Evolutionary conservation across 1,140 invertebrate species (phyloP).

Genomic region (Sesamia nonagrioides): DNA sequence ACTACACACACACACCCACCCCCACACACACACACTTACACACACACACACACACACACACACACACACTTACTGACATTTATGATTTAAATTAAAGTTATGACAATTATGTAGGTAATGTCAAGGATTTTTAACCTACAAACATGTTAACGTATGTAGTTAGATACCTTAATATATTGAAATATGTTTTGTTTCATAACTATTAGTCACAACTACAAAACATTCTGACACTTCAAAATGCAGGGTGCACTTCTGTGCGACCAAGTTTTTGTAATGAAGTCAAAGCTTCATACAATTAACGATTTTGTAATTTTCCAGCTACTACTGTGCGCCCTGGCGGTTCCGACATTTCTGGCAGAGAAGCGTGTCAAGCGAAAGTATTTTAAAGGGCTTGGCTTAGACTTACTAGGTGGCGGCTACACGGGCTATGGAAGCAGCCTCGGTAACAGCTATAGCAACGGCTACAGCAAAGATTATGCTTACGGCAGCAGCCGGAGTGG

Average conservation of each 20-base stretch:
- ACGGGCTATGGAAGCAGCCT: constrained; percentile 8
- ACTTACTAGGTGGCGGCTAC: not conserved
- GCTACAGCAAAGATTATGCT: constrained; percentile 22
- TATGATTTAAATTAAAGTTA: not conserved
- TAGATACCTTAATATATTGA: no score
- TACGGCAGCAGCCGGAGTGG: constrained; percentile 11
- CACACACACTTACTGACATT: no score
- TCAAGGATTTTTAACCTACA: no score
- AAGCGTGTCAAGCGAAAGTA: constrained; percentile 8
- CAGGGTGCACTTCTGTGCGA: no score
- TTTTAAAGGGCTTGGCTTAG: constrained; percentile 10
- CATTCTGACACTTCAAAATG: no score
- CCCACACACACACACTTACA: no score
- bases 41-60: no score
- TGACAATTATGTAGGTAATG: not conserved
- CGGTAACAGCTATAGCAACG: constrained; percentile 12
- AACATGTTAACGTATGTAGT: no score
- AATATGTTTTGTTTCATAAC: no score
- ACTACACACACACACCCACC: no score
- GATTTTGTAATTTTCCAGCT: constrained; percentile 6
- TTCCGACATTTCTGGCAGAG: not conserved
- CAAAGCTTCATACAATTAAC: not conserved
- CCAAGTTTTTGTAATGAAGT: no score
- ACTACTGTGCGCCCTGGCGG: constrained; percentile 14
- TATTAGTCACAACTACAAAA: no score